Conservation (phyloP, 2,113 vertebrate species). For the Sapayoa aenigma region DNA sequence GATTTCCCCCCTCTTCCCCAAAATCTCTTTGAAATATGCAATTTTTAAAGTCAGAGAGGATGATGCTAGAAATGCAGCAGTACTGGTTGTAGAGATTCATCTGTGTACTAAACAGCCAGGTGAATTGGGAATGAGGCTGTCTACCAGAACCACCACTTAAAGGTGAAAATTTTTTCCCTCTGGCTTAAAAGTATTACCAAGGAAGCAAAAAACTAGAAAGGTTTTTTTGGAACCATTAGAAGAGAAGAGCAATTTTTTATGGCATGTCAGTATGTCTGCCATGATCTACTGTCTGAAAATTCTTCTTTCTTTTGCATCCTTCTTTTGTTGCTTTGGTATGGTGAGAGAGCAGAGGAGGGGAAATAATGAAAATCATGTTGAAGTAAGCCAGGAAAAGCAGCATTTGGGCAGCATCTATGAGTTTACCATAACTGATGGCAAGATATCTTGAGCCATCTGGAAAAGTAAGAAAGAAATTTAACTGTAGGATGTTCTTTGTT, state of each 20-base stretch:
- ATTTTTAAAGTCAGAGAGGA: neutral
- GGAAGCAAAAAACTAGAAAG: neutral
- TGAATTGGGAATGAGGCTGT: neutral
- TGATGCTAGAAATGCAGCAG: neutral
- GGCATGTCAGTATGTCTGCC: neutral
- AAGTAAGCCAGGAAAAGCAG: neutral
- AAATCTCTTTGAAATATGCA: neutral
- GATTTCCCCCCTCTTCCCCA: neutral
- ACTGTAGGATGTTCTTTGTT: neutral
- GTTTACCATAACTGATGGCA: neutral
- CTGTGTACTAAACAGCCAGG: neutral
- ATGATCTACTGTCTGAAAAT: neutral
- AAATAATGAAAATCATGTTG: neutral
- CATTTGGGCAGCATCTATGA: neutral
- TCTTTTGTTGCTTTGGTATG: neutral
- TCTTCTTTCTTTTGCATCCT: neutral
- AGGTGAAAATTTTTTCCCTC: neutral
- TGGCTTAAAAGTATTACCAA: neutral
- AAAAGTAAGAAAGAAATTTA: neutral
- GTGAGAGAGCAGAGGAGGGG: neutral
- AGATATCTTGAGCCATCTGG: neutral
- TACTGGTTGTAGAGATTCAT: neutral
- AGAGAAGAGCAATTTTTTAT: neutral
- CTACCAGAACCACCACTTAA: neutral
- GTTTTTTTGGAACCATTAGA: neutral